Conservation (phyloP, 2,113 vertebrate genomes). For the Petrocephalus zakoni region DNA sequence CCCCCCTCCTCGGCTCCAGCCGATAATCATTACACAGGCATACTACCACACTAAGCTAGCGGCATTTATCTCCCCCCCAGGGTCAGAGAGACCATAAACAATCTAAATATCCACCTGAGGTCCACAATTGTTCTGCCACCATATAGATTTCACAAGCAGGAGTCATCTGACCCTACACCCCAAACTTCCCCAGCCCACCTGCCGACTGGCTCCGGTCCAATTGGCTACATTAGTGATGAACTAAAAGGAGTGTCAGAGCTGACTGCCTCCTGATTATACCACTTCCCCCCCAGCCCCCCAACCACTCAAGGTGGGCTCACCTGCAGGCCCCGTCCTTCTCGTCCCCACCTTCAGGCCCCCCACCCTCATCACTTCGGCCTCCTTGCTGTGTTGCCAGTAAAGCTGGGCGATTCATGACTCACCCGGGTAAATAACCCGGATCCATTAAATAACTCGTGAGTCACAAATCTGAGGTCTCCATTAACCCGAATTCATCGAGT, state of each 20-base stretch:
- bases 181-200: not conserved
- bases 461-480: no score
- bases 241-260: not conserved
- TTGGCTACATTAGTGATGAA: not conserved
- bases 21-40: slow-evolving; percentile 54
- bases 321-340: not conserved
- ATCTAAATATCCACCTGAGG: not conserved
- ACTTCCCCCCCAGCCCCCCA: no score
- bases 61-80: not conserved
- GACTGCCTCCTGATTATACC: slow-evolving; percentile 1
- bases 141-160: not conserved
- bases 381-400: not conserved
- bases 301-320: slow-evolving; percentile 21
- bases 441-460: no score
- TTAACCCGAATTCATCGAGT: no score
- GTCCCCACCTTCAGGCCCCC: not conserved
- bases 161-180: not conserved
- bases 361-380: not conserved
- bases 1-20: slow-evolving; percentile 58
- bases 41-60: not conserved
- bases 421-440: no score
- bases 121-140: not conserved
- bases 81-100: not conserved
- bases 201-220: not conserved
- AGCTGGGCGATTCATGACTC: no score